Conservation (phyloP, 2,113 vertebrate species). For the Sebastes schlegelii region DNA sequence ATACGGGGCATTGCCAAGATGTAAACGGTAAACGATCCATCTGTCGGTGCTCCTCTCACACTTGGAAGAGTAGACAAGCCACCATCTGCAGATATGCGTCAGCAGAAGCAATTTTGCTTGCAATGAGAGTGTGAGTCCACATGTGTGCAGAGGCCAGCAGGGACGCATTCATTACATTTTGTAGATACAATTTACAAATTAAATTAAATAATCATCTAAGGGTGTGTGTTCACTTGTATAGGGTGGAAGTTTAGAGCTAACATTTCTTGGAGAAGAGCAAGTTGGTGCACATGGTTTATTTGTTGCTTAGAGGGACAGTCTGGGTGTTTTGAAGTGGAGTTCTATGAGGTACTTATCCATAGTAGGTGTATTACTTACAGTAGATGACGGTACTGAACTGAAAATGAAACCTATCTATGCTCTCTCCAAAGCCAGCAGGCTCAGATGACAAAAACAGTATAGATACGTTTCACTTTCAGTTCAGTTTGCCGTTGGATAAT, state of each 20-base stretch:
- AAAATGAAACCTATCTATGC: no score
- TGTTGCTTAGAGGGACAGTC: not conserved
- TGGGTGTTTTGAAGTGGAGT: no score
- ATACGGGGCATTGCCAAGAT: conserved; percentile 70
- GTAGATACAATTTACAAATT: not conserved
- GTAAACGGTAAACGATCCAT: conserved; percentile 78
- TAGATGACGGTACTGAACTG: no score
- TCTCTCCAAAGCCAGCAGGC: no score
- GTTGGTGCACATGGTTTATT: not conserved
- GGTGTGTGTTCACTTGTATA: not conserved
- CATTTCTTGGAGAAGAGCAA: not conserved
- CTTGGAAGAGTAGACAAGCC: conserved; percentile 39
- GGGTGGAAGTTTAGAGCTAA: not conserved
- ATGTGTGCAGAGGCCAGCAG: conserved; percentile 1
- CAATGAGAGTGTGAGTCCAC: conserved; percentile 5
- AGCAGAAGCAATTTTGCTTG: conserved; percentile 33
- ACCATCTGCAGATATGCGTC: conserved; percentile 70
- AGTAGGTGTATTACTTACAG: no score
- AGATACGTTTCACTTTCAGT: no score
- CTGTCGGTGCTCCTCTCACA: conserved; percentile 64
- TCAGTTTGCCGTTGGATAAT: no score
- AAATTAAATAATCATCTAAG: not conserved
- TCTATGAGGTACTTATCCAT: no score
- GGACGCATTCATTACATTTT: not conserved
- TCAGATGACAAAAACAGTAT: no score